Percentiles rank a stretch among this genome's conserved stretches.
phyloP scores from a whole-genome alignment of 2,797 vertebrate genomes.

The Myripristis jacobus region DNA sequence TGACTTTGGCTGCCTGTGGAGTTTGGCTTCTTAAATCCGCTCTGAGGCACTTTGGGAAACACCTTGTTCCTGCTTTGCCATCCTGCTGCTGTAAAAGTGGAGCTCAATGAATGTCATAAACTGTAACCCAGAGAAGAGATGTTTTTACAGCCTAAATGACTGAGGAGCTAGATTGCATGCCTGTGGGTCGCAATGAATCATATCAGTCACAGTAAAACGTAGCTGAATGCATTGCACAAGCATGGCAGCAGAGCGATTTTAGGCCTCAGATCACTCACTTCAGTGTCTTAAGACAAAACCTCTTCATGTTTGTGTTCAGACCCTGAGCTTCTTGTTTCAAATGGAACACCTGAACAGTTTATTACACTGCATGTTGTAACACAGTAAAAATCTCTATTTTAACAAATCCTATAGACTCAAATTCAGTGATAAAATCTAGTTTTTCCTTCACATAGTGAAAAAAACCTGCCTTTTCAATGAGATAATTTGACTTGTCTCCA shows the following conservation, averaged over 20 bases:
- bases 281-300: background rate
- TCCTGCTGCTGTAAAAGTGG: background rate
- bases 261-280: background rate
- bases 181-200: slow-evolving; percentile 9
- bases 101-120: slow-evolving; percentile 25
- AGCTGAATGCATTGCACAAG: background rate
- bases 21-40: background rate
- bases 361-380: too few relatives aligned
- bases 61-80: background rate
- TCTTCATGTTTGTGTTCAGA: too few relatives aligned
- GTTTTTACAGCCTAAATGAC: slow-evolving; percentile 22
- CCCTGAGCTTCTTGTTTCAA: too few relatives aligned
- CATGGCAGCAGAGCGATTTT: background rate
- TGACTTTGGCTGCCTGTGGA: background rate
- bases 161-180: slow-evolving; percentile 3
- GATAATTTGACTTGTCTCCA: too few relatives aligned
- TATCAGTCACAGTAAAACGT: background rate
- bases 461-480: too few relatives aligned
- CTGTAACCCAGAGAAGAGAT: too few relatives aligned
- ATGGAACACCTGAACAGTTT: too few relatives aligned
- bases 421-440: too few relatives aligned
- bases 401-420: too few relatives aligned
- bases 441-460: too few relatives aligned
- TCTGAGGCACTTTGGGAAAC: background rate
- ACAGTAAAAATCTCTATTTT: too few relatives aligned